Evolutionary conservation across 2,888 invertebrate genomes (phyloP).

Genomic region (Elmis aenea): DNA sequence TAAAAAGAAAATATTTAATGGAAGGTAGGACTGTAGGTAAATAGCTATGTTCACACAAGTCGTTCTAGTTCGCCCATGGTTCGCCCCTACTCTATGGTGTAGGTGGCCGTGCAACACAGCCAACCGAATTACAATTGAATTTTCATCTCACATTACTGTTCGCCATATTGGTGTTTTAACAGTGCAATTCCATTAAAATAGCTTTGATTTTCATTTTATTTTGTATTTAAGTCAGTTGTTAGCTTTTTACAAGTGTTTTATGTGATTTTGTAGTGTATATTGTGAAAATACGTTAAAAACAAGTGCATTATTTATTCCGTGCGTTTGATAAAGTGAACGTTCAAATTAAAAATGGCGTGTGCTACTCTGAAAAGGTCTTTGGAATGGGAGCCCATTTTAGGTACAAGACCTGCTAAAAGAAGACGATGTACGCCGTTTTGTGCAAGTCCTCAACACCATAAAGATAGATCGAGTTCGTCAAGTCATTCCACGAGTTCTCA

Average conservation of each 20-base stretch:
- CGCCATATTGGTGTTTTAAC: slow-evolving; percentile 42
- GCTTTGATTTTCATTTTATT: slow-evolving; percentile 16
- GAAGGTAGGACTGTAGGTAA: no score
- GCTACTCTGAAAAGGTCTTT: slow-evolving; percentile 93
- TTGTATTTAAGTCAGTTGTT: no score
- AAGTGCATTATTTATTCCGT: slow-evolving; percentile 36
- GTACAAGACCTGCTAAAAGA: slow-evolving; percentile 81
- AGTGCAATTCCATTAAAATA: no score
- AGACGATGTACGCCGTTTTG: slow-evolving; percentile 89
- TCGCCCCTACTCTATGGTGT: no score
- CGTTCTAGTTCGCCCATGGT: no score
- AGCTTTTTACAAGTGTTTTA: background rate
- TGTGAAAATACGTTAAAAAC: slow-evolving; percentile 29
- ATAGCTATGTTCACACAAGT: no score
- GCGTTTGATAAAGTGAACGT: slow-evolving; percentile 23
- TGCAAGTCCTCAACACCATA: slow-evolving; percentile 51
- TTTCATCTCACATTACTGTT: slow-evolving; percentile 13
- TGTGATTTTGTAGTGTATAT: slow-evolving; percentile 12
- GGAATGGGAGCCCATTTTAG: slow-evolving; percentile 90
- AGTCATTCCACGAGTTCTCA: slow-evolving; percentile 34
- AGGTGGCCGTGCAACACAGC: no score
- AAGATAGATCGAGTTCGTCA: slow-evolving; percentile 30
- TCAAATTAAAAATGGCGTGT: slow-evolving; percentile 82
- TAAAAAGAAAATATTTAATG: no score
- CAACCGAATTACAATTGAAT: no score